Base-by-base conservation (phyloP, 2,797 vertebrate genomes). In the Enteromius paludinosus region DNA sequence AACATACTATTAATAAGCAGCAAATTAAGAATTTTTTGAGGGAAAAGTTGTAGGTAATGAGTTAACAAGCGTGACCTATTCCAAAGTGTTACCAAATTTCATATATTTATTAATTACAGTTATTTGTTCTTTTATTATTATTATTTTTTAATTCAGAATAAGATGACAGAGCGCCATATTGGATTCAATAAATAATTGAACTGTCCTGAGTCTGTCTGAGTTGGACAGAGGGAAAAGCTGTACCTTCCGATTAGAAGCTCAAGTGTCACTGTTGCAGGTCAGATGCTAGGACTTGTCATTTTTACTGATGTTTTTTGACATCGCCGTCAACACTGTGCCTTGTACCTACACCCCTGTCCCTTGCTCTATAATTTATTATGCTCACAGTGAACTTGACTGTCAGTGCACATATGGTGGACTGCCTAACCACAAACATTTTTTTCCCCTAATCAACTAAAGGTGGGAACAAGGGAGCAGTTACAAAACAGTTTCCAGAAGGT, bases 141-240 rank as follows among this genome's bases (percentile, higher is more conserved):
- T 23, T 71, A 28, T 23, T 25, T 38, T 66, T 28, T 30, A 45
- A 14, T 41, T 41, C 23, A 38, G 5, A 12, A 61, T 17, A 74
- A 54, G 33, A 15, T 5, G 12, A 14, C 56, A 88, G 89, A 88
- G 91, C 91, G 94, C 93, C 95, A 95, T 93, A 93, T 91, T 93
- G 90, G 91, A 91, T 87, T 92, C 90, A 90, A 87, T 97, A 90
- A 96, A 97, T 97, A 94, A 97, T 97, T 97, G 94, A 96, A 90
- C 90, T 89, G 90, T 84, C 88, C 45, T 92, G 90, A 91, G 92
- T 93, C 93, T 93, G 89, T 91, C 87, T 92, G 92, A 92, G 92
- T 88, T 90, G 89, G 89, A 93, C 94, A 91, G 89, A 68, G 89
- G 92, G 90, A 90, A 95, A 93, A 94, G 89, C 94, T 96, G 94